phyloP scores from a whole-genome alignment of 2,113 vertebrate species.

The Verasper variegatus region DNA sequence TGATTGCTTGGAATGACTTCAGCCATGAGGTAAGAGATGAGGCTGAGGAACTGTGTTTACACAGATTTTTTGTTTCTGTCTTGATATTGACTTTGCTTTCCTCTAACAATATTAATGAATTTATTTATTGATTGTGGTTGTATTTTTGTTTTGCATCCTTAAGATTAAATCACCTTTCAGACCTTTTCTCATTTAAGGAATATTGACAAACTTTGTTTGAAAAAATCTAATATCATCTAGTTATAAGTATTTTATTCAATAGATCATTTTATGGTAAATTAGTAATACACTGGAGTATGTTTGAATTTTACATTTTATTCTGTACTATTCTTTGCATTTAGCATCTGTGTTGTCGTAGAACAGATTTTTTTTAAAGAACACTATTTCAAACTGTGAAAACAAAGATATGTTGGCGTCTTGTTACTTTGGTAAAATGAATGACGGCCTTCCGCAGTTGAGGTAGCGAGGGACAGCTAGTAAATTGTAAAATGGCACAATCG shows the following conservation, averaged over 20 bases:
- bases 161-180: neutral
- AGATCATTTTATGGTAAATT: neutral
- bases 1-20: neutral
- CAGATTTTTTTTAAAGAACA: neutral
- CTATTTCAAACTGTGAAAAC: neutral
- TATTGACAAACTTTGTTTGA: neutral
- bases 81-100: neutral
- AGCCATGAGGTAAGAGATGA: neutral
- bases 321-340: too few relatives aligned
- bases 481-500: constrained; percentile 72
- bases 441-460: constrained; percentile 33
- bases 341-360: too few relatives aligned
- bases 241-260: neutral
- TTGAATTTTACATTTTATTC: too few relatives aligned
- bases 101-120: neutral
- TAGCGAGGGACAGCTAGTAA: constrained; percentile 40
- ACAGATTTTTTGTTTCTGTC: neutral
- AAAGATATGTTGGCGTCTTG: neutral
- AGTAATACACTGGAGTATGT: too few relatives aligned
- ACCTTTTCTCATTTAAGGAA: neutral
- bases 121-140: neutral
- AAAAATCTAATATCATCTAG: neutral
- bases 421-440: constrained; percentile 37
- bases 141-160: neutral
- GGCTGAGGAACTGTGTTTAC: neutral